Base-by-base conservation (phyloP, 1,140 invertebrate genomes). In the Wiebesia pumilae region DNA sequence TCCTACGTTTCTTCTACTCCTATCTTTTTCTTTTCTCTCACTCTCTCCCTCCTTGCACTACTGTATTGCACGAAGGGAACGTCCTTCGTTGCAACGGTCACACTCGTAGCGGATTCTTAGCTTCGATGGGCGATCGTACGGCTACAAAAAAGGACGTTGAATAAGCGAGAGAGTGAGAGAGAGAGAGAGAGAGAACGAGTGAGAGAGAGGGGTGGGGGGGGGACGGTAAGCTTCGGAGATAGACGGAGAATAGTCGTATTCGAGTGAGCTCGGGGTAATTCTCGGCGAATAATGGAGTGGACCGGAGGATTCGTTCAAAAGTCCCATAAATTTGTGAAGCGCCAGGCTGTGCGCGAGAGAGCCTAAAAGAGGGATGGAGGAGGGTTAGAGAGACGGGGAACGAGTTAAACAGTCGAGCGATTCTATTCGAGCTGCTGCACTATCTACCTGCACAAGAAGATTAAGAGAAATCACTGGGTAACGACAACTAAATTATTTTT, bases 371-470 rank as follows among this genome's bases (percentile, higher is more conserved):
- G 38, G 43, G 30, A 7, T 3, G 43, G 27, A 10, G 40, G 6
- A 71, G 81, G 88, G 88, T 86, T 88, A 81, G 73, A 88, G 85
- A 85, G 75, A 73, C 16, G 51, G 67, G 24, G 38, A 88, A 88
- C 87, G 91, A 91, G 89, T 91, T 91, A 91, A 91, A 91, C 89
- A 91, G 90, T 90, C 88, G 84, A 81, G 58, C 65, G 77, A 81
- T 81, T 73, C 75, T 85, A 85, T 84, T 47, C 75, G 40, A 30
- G 83, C 51, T 7, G 30, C 27, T 16, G 38, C 24, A 88, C 89
- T 90, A 91, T 90, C 90, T 90, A 89, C 88, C 89, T 87, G 88
- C 87, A 87, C 73, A 24, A 73, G 54, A 38, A 30, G 83, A 62
- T 65, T 47, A 54, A 73, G 83, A 80, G 62, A 79, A 85, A 85